These are phyloP conservation scores for Pelodytes ibericus DNA, from an alignment of 2,797 vertebrate genomes.

Conservation along the genomic window DNA sequence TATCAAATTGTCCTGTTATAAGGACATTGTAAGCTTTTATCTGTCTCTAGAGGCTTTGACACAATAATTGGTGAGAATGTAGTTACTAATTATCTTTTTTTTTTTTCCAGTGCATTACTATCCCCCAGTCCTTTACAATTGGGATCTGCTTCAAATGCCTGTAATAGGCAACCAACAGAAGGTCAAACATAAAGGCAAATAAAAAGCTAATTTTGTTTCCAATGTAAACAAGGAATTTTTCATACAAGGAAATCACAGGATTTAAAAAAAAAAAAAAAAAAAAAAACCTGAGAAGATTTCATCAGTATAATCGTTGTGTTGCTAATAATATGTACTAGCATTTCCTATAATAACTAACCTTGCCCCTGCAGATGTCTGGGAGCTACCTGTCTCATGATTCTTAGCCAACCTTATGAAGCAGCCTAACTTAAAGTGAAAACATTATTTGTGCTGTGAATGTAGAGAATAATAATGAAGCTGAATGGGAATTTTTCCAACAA, in stretches of 20 bases:
- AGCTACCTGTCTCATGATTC: too few species aligned
- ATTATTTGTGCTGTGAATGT: too few species aligned
- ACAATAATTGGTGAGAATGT: slow-evolving; percentile 63
- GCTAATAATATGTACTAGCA: too few species aligned
- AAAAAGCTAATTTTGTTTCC: slow-evolving; percentile 55
- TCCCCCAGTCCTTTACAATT: slow-evolving; percentile 51
- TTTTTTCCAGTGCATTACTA: slow-evolving; percentile 39
- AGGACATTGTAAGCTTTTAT: slow-evolving; percentile 68
- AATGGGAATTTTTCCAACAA: too few species aligned
- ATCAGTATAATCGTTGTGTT: too few species aligned
- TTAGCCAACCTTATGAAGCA: too few species aligned
- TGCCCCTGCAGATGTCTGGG: too few species aligned
- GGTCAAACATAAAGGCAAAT: slow-evolving; percentile 58
- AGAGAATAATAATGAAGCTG: too few species aligned
- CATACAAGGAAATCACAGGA: slow-evolving; percentile 4
- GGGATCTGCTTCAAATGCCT: slow-evolving; percentile 62
- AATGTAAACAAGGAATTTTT: slow-evolving; percentile 37
- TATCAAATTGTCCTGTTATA: slow-evolving; percentile 72
- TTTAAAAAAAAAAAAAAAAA: neutral
- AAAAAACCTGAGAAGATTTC: too few species aligned
- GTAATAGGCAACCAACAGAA: slow-evolving; percentile 58
- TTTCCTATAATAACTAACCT: too few species aligned
- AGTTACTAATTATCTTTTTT: slow-evolving; percentile 65
- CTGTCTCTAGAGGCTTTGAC: slow-evolving; percentile 64
- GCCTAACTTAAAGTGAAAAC: too few species aligned